Percentiles rank a stretch among this genome's conserved stretches.
These are phyloP conservation scores for Scomber japonicus DNA, from an alignment of 2,113 vertebrate genomes.

Conservation along the genomic window DNA sequence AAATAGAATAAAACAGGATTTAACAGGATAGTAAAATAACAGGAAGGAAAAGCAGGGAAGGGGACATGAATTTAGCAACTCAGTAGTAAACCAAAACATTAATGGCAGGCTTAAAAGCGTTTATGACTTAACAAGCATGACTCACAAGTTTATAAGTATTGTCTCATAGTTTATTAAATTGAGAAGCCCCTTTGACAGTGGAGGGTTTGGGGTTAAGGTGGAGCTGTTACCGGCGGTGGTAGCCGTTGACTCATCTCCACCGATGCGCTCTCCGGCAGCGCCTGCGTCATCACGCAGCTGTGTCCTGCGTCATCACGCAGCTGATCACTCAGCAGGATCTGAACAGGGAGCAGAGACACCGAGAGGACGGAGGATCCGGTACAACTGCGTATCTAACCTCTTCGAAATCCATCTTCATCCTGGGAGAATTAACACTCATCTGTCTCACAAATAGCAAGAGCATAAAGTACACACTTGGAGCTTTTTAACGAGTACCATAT, in stretches of 20 bases:
- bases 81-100: background rate
- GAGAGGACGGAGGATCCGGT: background rate
- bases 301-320: slow-evolving; percentile 58
- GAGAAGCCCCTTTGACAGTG: too few relatives aligned
- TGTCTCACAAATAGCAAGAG: slow-evolving; percentile 41
- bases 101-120: too few relatives aligned
- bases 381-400: accelerated
- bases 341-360: slow-evolving; percentile 12
- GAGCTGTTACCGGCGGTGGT: background rate
- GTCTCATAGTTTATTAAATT: too few relatives aligned
- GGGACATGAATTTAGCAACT: background rate
- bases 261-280: background rate
- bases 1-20: too few relatives aligned
- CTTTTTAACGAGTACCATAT: slow-evolving; percentile 81
- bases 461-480: slow-evolving; percentile 78
- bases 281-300: slow-evolving; percentile 5
- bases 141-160: too few relatives aligned
- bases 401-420: slow-evolving; percentile 92
- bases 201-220: too few relatives aligned
- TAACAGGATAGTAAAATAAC: too few relatives aligned
- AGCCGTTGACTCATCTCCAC: background rate
- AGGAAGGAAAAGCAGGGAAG: too few relatives aligned
- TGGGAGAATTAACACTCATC: slow-evolving; percentile 25
- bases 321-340: slow-evolving; percentile 28
- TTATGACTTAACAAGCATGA: too few relatives aligned